phyloP scores from a whole-genome alignment of 2,797 vertebrate genomes.

The Hypotaenidia philippensis region DNA sequence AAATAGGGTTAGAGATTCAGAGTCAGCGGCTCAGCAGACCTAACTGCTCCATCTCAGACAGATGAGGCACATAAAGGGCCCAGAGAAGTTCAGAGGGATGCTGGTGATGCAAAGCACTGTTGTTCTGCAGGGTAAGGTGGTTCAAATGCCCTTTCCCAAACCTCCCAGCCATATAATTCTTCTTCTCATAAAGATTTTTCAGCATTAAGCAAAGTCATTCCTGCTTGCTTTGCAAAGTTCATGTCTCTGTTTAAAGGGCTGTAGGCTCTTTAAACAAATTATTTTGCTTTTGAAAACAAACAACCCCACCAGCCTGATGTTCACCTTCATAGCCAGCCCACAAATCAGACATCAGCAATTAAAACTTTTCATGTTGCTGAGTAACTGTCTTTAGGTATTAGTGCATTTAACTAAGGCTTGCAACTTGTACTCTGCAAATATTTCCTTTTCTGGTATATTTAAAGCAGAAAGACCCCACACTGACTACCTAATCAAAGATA shows the following conservation, averaged over 20 bases:
- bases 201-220: neutral
- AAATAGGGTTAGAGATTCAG: neutral
- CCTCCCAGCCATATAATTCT: neutral
- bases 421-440: neutral
- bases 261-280: neutral
- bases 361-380: neutral
- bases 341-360: neutral
- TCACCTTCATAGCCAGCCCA: neutral
- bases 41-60: neutral
- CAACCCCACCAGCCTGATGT: neutral
- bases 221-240: neutral
- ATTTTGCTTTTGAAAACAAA: neutral
- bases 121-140: neutral
- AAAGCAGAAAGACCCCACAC: neutral
- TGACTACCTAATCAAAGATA: neutral
- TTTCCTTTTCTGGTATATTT: neutral
- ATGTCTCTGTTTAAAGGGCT: neutral
- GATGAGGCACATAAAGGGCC: neutral
- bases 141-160: neutral
- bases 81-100: neutral
- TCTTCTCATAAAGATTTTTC: neutral
- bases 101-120: neutral
- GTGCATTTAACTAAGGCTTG: neutral
- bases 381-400: neutral
- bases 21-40: neutral